Base-by-base conservation (phyloP, 1,140 invertebrate genomes). In the Meteorus sp. region DNA sequence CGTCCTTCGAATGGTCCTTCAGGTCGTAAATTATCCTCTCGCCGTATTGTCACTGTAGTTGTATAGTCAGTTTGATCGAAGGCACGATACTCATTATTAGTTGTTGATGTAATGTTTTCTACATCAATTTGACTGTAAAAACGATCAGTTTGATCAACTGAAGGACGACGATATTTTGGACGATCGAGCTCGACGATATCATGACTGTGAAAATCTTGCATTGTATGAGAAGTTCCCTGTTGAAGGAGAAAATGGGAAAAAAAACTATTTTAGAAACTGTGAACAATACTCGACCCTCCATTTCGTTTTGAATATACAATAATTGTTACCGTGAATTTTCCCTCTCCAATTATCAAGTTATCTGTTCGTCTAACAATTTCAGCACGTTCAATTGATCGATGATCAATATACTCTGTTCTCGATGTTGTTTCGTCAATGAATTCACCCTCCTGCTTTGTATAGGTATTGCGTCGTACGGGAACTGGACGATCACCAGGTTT, bases 401-500 rank as follows among this genome's bases (percentile, higher is more conserved):
- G 83, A 72, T 88, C 85, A 33, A 88, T 78, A 67, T 82, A 89
- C 74, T 89, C 87, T 3, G 83, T 81, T 72, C 82, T 78, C 41
- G 78, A 84, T 33, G 86, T 90, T 2, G 85, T 89, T 66, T 88
- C 85, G 48, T 85, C 83, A 25, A 65, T 82, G 74, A 90, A 85
- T 56, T 90, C 88, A 33, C 88, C 86, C 76, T 91, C 89, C 31
- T 88, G 75, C 76, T 91, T 91, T 0, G 88, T 92, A 82, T 88
- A 93, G 3, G 91, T 93, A 68, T 92, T 92, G 45, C 90, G 84
- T 64, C 91, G 80, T 50, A 90, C 85, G 39, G 89, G 84, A 64
- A 78, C 85, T 11, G 87, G 84, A 64, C 85, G 80, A 73, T 90
- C 86, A 17, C 80, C 80, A 58, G 83, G 76, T 72, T 85, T 82